Percentiles rank a stretch among this genome's conserved stretches.
Conservation (phyloP, 2,888 invertebrate genomes). For the Caenorhabditis doughertyi region DNA sequence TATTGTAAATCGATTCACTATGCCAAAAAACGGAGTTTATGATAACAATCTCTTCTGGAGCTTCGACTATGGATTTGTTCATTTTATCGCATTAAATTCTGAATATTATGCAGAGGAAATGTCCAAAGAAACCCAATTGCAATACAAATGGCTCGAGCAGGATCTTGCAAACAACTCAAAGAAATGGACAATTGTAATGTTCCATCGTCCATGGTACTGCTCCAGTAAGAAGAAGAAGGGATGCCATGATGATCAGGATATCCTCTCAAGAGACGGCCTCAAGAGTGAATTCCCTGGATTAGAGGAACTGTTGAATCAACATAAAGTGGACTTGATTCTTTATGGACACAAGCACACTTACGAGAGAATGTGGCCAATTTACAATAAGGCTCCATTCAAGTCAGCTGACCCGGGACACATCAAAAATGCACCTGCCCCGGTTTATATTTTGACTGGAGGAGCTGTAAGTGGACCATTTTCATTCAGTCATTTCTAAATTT, state of each 20-base stretch:
- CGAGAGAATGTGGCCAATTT: conserved; percentile 95
- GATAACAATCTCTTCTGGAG: conserved; percentile 78
- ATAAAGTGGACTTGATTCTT: conserved; percentile 93
- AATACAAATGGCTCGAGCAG: conserved; percentile 78
- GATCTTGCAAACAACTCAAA: conserved; percentile 82
- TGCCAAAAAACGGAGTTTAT: conserved; percentile 87
- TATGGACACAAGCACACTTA: conserved; percentile 99
- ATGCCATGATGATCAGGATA: conserved; percentile 57
- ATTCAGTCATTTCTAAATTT: neutral
- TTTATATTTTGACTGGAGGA: conserved; percentile 68
- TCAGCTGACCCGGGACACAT: conserved; percentile 36
- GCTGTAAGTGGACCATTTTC: conserved; percentile 45
- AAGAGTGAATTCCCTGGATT: conserved; percentile 84
- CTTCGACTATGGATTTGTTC: conserved; percentile 92
- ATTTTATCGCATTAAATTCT: conserved; percentile 93
- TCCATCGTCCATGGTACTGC: conserved; percentile 94
- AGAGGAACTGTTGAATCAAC: conserved; percentile 90
- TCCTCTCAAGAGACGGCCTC: conserved; percentile 52
- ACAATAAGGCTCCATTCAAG: conserved; percentile 86
- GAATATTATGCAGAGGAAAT: conserved; percentile 93
- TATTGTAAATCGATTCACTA: conserved; percentile 92
- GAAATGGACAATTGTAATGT: conserved; percentile 92
- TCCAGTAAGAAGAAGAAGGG: conserved; percentile 86
- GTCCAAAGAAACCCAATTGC: conserved; percentile 87
- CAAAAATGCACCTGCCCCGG: conserved; percentile 65